Base-by-base conservation (phyloP, 2,797 vertebrate species). In the Lepilemur septentrionalis region DNA sequence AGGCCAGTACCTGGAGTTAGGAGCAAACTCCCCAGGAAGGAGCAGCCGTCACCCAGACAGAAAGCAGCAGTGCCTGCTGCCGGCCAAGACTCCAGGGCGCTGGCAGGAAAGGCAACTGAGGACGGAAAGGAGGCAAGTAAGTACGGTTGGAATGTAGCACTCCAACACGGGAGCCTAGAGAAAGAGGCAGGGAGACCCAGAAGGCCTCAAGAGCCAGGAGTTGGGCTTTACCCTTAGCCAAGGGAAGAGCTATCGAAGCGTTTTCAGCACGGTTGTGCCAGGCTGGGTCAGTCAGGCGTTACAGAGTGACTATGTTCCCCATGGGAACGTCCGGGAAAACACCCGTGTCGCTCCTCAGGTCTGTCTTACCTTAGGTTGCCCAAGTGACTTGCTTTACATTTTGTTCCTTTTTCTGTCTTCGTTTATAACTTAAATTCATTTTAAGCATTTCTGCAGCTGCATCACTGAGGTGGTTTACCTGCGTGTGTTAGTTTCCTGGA, bases 401-500 rank as follows among this genome's bases (percentile, higher is more conserved):
- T 43, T 63, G 3, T 30, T 81, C 14, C 59, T 63, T 90, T 63
- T 80, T 15, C 55, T 90, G 63, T 46, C 48, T 67, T 80, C 67
- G 50, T 4, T 30, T 59, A 2, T 30, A 59, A 93, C 32, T 65
- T 75, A 78, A 70, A 70, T 65, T 67, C 28, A 91, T 32, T 61
- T n/a, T 10, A 80, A 46, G 50, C 30, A 20, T 46, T n/a, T 32
- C 22, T 15, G 46, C 13, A 7, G 22, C 41, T 25, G 20, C 8
- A 5, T 73, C 5, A 1, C n/a, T 28, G 7, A 35, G 25, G 4
- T 22, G 10, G 32, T 20, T 5, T 38, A 13, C 32, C 23, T 23
- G 22, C 23, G 30, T 0, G 5, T 12, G 38, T 15, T 2, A 1
- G 30, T 57, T 50, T 18, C 3, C 32, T 8, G 6, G 15, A 23